A percentile compares a stretch with the other conserved stretches of the same genome.
Conservation (phyloP, 2,113 vertebrate species). For the Melanerpes formicivorus region DNA sequence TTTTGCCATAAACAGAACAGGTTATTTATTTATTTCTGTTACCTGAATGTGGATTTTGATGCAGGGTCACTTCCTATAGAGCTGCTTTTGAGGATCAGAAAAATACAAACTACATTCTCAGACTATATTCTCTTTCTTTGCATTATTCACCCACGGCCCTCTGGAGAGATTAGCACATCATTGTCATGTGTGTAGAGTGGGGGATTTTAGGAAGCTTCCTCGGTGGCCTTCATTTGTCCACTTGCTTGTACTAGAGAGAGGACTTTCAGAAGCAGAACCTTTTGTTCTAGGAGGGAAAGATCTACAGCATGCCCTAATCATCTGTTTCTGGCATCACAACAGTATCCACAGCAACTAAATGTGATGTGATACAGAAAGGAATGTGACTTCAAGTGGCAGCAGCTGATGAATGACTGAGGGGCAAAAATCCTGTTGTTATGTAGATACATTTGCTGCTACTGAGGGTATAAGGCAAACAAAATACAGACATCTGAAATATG, state of each 20-base stretch:
- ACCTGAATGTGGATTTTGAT: constrained; percentile 31
- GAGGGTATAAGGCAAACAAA: neutral
- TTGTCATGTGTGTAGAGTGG: neutral
- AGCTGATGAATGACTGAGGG: constrained; percentile 43
- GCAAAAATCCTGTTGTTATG: constrained; percentile 29
- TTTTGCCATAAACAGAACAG: neutral
- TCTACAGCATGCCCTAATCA: constrained; percentile 29
- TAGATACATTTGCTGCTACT: constrained; percentile 20
- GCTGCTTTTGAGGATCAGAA: neutral
- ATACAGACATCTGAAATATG: neutral
- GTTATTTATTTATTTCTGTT: constrained; percentile 6
- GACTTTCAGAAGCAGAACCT: constrained; percentile 26
- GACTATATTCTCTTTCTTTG: neutral
- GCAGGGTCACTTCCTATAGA: constrained; percentile 24
- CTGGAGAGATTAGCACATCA: neutral
- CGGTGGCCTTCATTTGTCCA: neutral
- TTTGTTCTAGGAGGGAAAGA: constrained; percentile 31
- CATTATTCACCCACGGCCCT: neutral
- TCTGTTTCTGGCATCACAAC: constrained; percentile 68
- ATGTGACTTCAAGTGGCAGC: constrained; percentile 57
- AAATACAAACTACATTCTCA: neutral
- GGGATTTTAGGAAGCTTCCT: neutral
- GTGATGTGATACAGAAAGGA: constrained; percentile 66
- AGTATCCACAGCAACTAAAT: constrained; percentile 62
- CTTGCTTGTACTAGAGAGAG: neutral